Evolutionary conservation across 92 coral and sea anemone genomes (phyloP), one percentile per base, ranked within the genome.

Genomic region (Zoanthus sociatus): DNA sequence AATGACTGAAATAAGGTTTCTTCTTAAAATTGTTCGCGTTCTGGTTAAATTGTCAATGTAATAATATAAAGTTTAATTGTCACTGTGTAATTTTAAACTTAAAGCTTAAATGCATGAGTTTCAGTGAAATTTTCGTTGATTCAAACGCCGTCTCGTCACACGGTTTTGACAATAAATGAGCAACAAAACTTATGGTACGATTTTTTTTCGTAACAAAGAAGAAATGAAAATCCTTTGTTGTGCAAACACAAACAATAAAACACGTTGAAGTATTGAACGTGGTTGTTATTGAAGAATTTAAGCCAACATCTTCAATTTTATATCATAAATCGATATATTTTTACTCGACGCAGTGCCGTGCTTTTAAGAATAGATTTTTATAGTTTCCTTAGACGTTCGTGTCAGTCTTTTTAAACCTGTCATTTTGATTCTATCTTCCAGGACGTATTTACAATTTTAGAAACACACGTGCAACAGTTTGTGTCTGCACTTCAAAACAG

Each of bases 181-280:
- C 85, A 81, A 44, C 46, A 73, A 66, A 81, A 81, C 75, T 12
- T 66, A 66, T 79, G 74, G 75, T 47, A 81, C 45, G 61, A 64
- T 64, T 37, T 45, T 79, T 66, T 30, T 63, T 71, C 47, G 46
- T 18, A 50, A 64, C 73, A 81, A 81, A 81, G 60, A 30, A 47
- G 6, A 46, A 64, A 44, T 21, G 58, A 81, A 81, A 64, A 7
- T 54, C 74, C 46, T 51, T 81, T 81, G 61, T 81, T 81, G 55
- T 64, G 85, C 74, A 81, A 81, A 81, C 76, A 81, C 85, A 81
- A 81, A 81, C 64, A 79, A 63, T 42, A 79, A 79, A 51, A 63
- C 73, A 81, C 85, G 85, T 81, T 81, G 75, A 47, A 68, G 73
- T 47, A 68, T 63, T 9, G 1, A 47, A 48, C 58, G 61, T 46